These are phyloP conservation scores for Nothocercus julius DNA, from an alignment of 2,113 vertebrate genomes.

Conservation along the genomic window DNA sequence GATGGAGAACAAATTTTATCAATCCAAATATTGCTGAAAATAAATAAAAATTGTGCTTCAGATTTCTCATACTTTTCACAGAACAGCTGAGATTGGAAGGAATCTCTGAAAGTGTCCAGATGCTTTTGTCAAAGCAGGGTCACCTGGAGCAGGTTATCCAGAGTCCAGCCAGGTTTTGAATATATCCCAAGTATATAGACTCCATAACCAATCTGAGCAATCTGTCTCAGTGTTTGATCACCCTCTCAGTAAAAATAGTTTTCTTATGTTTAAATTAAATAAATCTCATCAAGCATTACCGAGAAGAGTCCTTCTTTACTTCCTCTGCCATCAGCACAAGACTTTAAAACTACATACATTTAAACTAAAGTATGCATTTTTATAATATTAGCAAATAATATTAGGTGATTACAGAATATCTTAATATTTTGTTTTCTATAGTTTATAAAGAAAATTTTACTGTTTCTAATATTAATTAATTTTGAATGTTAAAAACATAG, in stretches of 20 bases:
- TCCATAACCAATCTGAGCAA: rapidly evolving
- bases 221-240: not conserved
- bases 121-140: not conserved
- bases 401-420: not conserved
- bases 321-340: rapidly evolving
- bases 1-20: not conserved
- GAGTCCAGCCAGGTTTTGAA: not conserved
- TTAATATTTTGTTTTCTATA: not conserved
- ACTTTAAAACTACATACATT: not conserved
- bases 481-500: not conserved
- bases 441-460: not conserved
- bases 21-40: not conserved
- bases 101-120: not conserved
- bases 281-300: not conserved
- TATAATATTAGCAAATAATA: not conserved
- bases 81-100: not conserved
- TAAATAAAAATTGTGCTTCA: not conserved
- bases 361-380: not conserved
- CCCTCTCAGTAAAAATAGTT: not conserved
- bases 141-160: not conserved
- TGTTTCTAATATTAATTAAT: not conserved
- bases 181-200: not conserved
- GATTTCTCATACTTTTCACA: not conserved
- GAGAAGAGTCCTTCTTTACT: not conserved
- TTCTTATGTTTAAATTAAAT: not conserved